A percentile compares a stretch with the other conserved stretches of the same genome.
These are phyloP conservation scores for Teleopsis dalmanni DNA, from an alignment of 1,140 invertebrate genomes.

Conservation along the genomic window DNA sequence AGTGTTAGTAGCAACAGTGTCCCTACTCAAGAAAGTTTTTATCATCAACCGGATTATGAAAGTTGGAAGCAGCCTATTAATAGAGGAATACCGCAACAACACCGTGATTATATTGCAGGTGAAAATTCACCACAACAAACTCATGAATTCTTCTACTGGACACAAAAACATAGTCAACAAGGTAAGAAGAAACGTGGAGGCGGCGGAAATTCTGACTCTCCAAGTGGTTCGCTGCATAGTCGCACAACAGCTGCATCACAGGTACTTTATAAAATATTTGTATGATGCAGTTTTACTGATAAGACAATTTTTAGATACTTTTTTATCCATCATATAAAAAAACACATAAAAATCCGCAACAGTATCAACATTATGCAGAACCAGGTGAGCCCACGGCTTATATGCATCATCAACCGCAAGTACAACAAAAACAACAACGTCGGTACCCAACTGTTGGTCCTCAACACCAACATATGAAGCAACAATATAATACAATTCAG, in stretches of 20 bases:
- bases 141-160: slow-evolving; percentile 41
- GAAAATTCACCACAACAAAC: slow-evolving; percentile 26
- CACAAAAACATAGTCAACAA: slow-evolving; percentile 38
- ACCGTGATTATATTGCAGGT: neutral
- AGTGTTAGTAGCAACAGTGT: slow-evolving; percentile 6
- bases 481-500: too few species aligned
- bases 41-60: slow-evolving; percentile 40
- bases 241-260: slow-evolving; percentile 35
- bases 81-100: slow-evolving; percentile 20
- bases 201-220: slow-evolving; percentile 26
- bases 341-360: slow-evolving; percentile 38
- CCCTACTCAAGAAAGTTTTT: slow-evolving; percentile 28
- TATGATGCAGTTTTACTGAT: neutral
- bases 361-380: slow-evolving; percentile 36
- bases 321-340: slow-evolving; percentile 46
- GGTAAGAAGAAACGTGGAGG: slow-evolving; percentile 33
- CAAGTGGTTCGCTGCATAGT: slow-evolving; percentile 36
- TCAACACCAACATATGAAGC: slow-evolving; percentile 20
- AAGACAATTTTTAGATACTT: slow-evolving; percentile 10
- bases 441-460: slow-evolving; percentile 14
- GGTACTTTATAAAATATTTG: slow-evolving; percentile 11
- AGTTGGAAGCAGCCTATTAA: slow-evolving; percentile 30
- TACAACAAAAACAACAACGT: slow-evolving; percentile 21
- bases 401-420: slow-evolving; percentile 27
- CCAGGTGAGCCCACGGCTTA: slow-evolving; percentile 31